Evolutionary conservation across 2,113 vertebrate genomes (phyloP).

Genomic region (Catharus fuscescens): DNA sequence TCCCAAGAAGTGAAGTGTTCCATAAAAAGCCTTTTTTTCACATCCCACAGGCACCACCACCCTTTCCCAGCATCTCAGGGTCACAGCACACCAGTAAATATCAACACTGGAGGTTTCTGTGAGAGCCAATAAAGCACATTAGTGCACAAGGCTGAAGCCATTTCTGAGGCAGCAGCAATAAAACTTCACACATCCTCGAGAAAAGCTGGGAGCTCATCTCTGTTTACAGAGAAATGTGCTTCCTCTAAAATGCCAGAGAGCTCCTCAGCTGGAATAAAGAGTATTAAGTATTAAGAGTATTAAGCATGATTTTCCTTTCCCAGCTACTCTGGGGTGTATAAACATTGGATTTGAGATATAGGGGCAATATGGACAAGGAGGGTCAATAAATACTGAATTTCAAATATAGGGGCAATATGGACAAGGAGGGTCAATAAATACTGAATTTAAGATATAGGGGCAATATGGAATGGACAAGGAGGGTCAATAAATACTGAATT

Average conservation of each 20-base stretch:
- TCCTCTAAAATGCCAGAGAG: background rate
- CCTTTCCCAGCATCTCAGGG: background rate
- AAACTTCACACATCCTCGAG: background rate
- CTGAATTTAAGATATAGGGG: no score
- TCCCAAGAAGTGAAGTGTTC: background rate
- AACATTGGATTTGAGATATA: background rate
- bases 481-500: no score
- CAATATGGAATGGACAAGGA: no score
- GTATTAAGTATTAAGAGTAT: background rate
- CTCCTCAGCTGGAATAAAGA: background rate
- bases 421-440: no score
- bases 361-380: no score
- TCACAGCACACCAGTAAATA: background rate
- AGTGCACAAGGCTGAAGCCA: rapidly evolving
- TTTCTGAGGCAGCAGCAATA: background rate
- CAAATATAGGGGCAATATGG: no score
- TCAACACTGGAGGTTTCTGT: background rate
- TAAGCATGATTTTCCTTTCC: background rate
- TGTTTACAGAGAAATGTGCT: background rate
- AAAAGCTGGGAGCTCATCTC: background rate
- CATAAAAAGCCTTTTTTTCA: background rate
- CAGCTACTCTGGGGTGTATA: background rate
- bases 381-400: background rate
- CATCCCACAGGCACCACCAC: background rate
- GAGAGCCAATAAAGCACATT: background rate